These are phyloP conservation scores for Holacanthella duospinosa DNA, from an alignment of 2,888 invertebrate genomes.

Conservation along the genomic window DNA sequence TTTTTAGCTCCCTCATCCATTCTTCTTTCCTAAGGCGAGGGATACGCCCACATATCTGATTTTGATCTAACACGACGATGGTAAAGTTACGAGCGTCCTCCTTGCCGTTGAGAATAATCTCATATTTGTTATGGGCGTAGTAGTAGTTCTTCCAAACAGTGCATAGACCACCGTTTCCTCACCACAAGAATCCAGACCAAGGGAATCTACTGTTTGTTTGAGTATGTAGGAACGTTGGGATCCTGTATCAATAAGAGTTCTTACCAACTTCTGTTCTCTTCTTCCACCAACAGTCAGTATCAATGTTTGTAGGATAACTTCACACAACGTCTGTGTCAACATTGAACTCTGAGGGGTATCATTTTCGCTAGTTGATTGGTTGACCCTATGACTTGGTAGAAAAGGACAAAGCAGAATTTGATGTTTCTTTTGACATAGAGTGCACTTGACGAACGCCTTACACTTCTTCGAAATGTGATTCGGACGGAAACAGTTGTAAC, in stretches of 20 bases:
- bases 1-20: too few species aligned
- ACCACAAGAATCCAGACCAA: slow-evolving; percentile 24
- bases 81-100: neutral
- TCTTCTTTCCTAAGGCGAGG: too few species aligned
- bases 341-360: too few species aligned
- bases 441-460: too few species aligned
- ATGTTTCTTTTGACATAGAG: too few species aligned
- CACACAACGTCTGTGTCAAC: too few species aligned
- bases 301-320: slow-evolving; percentile 28
- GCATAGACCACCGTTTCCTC: slow-evolving; percentile 24
- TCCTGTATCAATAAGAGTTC: slow-evolving; percentile 34
- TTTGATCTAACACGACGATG: neutral
- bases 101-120: neutral
- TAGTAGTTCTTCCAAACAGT: slow-evolving; percentile 26
- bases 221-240: slow-evolving; percentile 36
- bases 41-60: slow-evolving; percentile 1
- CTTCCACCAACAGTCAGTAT: slow-evolving; percentile 25
- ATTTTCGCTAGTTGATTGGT: too few species aligned
- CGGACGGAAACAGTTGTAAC: too few species aligned
- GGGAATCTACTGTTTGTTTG: slow-evolving; percentile 19
- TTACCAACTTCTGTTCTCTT: slow-evolving; percentile 13
- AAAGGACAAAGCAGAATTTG: too few species aligned
- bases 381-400: too few species aligned
- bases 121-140: neutral
- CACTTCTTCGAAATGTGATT: too few species aligned